Evolutionary conservation across 2,113 vertebrate species (phyloP).

Genomic region (Dolichallabes microphthalmus): DNA sequence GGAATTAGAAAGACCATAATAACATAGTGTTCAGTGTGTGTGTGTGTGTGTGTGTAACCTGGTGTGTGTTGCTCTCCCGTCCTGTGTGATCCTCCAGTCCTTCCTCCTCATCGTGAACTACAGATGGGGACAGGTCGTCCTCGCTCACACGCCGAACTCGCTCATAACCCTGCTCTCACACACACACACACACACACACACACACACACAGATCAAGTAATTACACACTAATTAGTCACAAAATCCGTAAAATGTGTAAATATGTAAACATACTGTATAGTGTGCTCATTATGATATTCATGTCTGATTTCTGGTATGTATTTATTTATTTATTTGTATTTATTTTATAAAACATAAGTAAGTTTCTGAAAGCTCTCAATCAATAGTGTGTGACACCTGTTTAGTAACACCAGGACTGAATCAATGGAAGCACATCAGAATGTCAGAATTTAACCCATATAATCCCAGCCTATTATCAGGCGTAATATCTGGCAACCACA

Average conservation of each 20-base stretch:
- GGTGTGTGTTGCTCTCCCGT: constrained; percentile 72
- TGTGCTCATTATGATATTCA: too few species aligned
- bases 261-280: too few species aligned
- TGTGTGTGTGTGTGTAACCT: constrained; percentile 74
- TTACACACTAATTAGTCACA: background rate
- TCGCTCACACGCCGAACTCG: constrained; percentile 88
- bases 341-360: too few species aligned
- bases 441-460: background rate
- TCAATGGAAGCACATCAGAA: background rate
- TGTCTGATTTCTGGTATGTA: too few species aligned
- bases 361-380: too few species aligned
- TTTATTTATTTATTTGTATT: too few species aligned
- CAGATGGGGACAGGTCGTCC: constrained; percentile 83
- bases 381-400: background rate
- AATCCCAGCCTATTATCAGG: background rate
- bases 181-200: background rate
- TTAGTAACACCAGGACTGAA: background rate
- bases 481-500: background rate
- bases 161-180: constrained; percentile 82
- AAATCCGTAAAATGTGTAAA: too few species aligned
- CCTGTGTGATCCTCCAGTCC: constrained; percentile 70
- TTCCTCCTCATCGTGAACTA: constrained; percentile 84
- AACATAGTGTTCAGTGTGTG: background rate
- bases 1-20: too few species aligned
- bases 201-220: background rate